phyloP scores from a whole-genome alignment of 1,140 invertebrate genomes.

The Pomacea maculata region DNA sequence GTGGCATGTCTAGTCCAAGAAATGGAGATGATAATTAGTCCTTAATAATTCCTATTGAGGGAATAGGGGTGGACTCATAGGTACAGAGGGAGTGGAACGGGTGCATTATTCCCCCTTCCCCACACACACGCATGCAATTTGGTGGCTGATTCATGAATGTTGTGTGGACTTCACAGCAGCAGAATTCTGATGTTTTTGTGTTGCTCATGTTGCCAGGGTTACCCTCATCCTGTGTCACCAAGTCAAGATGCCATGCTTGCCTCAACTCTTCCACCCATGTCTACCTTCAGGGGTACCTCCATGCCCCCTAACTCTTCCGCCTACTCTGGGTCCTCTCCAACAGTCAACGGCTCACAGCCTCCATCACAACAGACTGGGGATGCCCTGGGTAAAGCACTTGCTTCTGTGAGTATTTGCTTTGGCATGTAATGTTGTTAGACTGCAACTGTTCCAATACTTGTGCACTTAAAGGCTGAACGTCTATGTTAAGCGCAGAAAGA shows the following conservation, averaged over 20 bases:
- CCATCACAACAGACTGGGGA: conserved; percentile 71
- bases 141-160: background rate
- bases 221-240: conserved; percentile 70
- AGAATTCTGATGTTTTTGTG: background rate
- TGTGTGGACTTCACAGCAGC: background rate
- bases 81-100: no score
- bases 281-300: conserved; percentile 79
- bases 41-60: no score
- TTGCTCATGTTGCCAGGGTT: conserved; percentile 39
- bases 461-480: no score
- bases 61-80: no score
- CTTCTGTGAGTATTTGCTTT: conserved; percentile 72
- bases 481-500: no score
- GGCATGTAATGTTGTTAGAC: background rate
- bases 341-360: conserved; percentile 61
- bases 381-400: conserved; percentile 81
- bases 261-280: conserved; percentile 90
- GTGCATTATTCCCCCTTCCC: no score
- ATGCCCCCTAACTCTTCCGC: conserved; percentile 55
- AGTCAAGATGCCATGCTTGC: conserved; percentile 74
- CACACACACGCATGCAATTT: background rate
- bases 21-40: no score
- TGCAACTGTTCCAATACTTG: no score
- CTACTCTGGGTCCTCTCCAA: conserved; percentile 47
- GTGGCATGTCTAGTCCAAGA: no score